Conservation (phyloP, 2,888 invertebrate species). For the Eupeodes latifasciatus region DNA sequence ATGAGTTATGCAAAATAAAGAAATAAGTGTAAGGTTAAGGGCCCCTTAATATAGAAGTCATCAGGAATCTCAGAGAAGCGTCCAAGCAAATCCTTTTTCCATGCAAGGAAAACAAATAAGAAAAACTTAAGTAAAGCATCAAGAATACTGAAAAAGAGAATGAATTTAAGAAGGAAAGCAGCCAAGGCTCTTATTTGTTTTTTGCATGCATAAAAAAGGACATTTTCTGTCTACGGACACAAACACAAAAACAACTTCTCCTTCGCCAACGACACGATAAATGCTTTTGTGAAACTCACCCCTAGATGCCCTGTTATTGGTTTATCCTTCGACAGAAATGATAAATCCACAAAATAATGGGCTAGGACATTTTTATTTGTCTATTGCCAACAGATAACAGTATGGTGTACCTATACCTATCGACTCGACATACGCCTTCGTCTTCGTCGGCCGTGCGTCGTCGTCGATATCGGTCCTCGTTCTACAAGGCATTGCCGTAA, state of each 20-base stretch:
- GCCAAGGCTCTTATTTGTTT: not conserved
- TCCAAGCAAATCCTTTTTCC: constrained; percentile 17
- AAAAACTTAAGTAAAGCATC: not conserved
- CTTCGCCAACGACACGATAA: constrained; percentile 33
- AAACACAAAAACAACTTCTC: constrained; percentile 43
- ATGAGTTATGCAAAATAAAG: not conserved
- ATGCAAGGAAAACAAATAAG: not conserved
- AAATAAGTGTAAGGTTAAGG: too few species aligned
- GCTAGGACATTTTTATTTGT: not conserved
- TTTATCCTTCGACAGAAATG: constrained; percentile 21
- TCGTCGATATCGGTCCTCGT: too few species aligned
- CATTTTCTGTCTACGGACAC: constrained; percentile 2
- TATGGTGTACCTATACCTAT: not conserved
- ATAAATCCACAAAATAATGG: constrained; percentile 33
- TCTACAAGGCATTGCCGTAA: not conserved
- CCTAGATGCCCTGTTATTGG: constrained; percentile 6
- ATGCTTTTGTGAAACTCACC: constrained; percentile 35
- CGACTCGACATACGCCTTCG: not conserved
- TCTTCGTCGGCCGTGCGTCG: too few species aligned
- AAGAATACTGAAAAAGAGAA: not conserved
- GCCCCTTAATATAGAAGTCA: not conserved
- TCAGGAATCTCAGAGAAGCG: constrained; percentile 24
- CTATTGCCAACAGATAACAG: constrained; percentile 11
- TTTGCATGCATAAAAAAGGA: constrained; percentile 15
- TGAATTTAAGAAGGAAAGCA: not conserved